These are phyloP conservation scores for Garra rufa DNA, from an alignment of 2,113 vertebrate genomes.

Conservation along the genomic window DNA sequence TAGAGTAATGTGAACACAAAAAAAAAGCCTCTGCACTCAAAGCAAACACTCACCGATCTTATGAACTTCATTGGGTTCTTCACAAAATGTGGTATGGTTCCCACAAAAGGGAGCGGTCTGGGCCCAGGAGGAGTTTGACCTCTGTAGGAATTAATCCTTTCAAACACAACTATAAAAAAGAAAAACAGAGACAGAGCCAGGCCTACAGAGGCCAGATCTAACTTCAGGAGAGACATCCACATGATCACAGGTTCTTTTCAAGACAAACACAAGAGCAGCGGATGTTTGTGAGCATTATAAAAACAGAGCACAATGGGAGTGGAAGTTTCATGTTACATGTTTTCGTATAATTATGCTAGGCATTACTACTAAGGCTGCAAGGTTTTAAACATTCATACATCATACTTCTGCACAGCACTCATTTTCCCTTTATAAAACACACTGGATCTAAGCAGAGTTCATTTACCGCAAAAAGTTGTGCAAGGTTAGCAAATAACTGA, in stretches of 20 bases:
- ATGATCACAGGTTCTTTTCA: slow-evolving; percentile 26
- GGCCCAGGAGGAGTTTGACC: slow-evolving; percentile 52
- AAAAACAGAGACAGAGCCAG: slow-evolving; percentile 23
- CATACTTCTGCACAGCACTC: background rate
- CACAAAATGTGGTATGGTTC: slow-evolving; percentile 36
- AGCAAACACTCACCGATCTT: slow-evolving; percentile 34
- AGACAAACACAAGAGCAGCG: background rate
- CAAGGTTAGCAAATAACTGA: background rate
- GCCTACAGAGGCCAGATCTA: slow-evolving; percentile 22
- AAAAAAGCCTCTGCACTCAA: background rate
- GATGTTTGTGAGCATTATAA: background rate
- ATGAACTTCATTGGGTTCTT: slow-evolving; percentile 30
- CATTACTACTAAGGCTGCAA: no score
- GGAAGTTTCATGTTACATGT: background rate
- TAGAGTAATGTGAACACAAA: no score
- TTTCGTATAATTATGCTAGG: no score
- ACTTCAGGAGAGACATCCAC: slow-evolving; percentile 25
- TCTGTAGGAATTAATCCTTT: slow-evolving; percentile 38
- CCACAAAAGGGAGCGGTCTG: slow-evolving; percentile 50
- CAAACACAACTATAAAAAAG: slow-evolving; percentile 43
- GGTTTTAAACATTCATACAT: background rate
- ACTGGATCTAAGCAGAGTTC: background rate
- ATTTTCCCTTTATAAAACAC: background rate
- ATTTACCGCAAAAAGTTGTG: background rate
- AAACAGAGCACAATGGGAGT: background rate